Conservation (phyloP, 2,888 invertebrate genomes). For the Tinea trinotella region DNA sequence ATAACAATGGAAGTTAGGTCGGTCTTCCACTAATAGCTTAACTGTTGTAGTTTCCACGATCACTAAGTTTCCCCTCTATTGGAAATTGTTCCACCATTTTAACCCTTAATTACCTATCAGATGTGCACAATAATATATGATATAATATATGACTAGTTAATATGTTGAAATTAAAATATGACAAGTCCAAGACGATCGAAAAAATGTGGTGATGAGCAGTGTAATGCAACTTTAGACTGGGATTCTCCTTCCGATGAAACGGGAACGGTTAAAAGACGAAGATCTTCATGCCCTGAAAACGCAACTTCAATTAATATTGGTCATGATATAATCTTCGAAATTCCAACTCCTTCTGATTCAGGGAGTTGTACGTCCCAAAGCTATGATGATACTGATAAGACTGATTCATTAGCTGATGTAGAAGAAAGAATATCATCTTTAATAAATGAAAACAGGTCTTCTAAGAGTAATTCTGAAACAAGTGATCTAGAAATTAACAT, state of each 20-base stretch:
- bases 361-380: conserved; percentile 56
- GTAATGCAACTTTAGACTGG: conserved; percentile 74
- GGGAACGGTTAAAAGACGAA: conserved; percentile 80
- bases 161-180: conserved; percentile 50
- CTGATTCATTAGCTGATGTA: conserved; percentile 53
- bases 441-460: conserved; percentile 62
- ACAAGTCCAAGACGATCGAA: conserved; percentile 66
- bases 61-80: conserved; percentile 28
- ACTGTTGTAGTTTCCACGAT: conserved; percentile 26
- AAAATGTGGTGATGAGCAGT: conserved; percentile 54
- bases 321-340: conserved; percentile 50
- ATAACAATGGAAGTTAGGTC: conserved; percentile 60
- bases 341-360: conserved; percentile 56
- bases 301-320: conserved; percentile 24
- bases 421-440: conserved; percentile 65
- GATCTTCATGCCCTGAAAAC: conserved; percentile 68
- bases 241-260: conserved; percentile 80
- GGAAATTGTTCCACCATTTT: conserved; percentile 35
- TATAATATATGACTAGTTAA: too few relatives aligned
- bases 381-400: conserved; percentile 47
- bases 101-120: conserved; percentile 3
- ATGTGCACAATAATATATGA: background rate
- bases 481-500: conserved; percentile 58
- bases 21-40: conserved; percentile 46
- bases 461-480: conserved; percentile 60